Evolutionary conservation across 2,797 vertebrate genomes (phyloP).

Genomic region (Cirrhinus molitorella): DNA sequence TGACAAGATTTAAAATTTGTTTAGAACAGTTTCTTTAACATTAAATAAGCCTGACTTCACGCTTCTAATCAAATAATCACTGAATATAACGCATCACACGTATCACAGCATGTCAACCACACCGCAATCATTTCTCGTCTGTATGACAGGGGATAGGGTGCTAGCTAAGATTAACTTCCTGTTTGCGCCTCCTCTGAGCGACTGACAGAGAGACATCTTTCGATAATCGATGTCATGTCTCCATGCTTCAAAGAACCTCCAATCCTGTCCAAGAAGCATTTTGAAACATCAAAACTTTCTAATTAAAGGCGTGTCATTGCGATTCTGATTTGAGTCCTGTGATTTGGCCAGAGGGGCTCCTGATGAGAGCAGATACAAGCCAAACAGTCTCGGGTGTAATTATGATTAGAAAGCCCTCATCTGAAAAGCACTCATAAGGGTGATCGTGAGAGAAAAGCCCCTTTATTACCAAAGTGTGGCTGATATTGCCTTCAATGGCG

Average conservation of each 20-base stretch:
- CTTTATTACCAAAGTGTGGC: constrained; percentile 35
- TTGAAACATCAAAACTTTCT: constrained; percentile 68
- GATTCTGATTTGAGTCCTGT: constrained; percentile 69
- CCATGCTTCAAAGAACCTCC: constrained; percentile 68
- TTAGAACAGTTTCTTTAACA: neutral
- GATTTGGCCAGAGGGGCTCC: constrained; percentile 73
- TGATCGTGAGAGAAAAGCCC: constrained; percentile 25
- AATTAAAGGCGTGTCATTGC: constrained; percentile 75
- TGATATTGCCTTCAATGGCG: constrained; percentile 12
- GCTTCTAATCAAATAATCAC: constrained; percentile 36
- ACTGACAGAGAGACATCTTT: constrained; percentile 59
- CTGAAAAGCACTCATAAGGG: constrained; percentile 49
- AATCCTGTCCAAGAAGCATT: constrained; percentile 65
- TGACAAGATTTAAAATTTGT: neutral
- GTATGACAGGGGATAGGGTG: constrained; percentile 45
- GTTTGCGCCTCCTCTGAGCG: constrained; percentile 52
- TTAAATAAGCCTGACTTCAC: constrained; percentile 26
- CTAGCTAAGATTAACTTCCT: constrained; percentile 60
- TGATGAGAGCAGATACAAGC: constrained; percentile 74
- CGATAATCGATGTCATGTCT: constrained; percentile 64
- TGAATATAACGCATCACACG: constrained; percentile 27
- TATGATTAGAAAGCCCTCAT: constrained; percentile 66
- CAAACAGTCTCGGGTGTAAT: constrained; percentile 66
- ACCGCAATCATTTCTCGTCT: constrained; percentile 52
- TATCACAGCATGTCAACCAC: constrained; percentile 47